These are phyloP conservation scores for Ennomos quercinarius DNA, from an alignment of 2,888 invertebrate genomes.

Conservation along the genomic window DNA sequence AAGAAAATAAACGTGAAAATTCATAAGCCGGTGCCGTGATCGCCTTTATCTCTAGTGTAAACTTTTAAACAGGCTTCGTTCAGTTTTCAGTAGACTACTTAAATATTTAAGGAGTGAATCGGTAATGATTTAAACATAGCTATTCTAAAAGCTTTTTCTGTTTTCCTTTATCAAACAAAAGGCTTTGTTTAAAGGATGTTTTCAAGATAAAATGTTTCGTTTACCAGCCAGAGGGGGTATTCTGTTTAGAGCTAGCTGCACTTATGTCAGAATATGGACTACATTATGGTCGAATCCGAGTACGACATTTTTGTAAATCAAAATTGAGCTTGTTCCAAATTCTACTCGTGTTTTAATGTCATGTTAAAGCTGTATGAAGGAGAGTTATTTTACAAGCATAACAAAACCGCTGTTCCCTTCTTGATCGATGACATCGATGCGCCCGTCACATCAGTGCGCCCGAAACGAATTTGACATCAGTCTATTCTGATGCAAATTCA, in stretches of 20 bases:
- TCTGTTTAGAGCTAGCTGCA: too few relatives aligned
- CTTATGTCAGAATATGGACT: too few relatives aligned
- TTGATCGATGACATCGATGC: too few relatives aligned
- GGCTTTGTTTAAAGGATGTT: background rate
- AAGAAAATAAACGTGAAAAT: conserved; percentile 16
- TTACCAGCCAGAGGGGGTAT: background rate
- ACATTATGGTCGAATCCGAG: too few relatives aligned
- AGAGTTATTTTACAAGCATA: too few relatives aligned
- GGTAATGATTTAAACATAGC: conserved; percentile 15
- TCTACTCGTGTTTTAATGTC: too few relatives aligned
- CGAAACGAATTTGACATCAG: background rate
- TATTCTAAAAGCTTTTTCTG: conserved; percentile 1
- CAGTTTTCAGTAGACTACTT: conserved; percentile 18
- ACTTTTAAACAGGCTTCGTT: conserved; percentile 18
- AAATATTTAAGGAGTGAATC: conserved; percentile 27
- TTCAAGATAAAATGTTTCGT: background rate
- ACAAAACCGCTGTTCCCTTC: too few relatives aligned
- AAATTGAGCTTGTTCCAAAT: too few relatives aligned
- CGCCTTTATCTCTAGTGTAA: conserved; percentile 33
- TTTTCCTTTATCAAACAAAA: background rate
- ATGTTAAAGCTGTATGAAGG: too few relatives aligned
- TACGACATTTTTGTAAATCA: too few relatives aligned
- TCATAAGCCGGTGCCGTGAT: conserved; percentile 8
- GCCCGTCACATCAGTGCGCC: too few relatives aligned
- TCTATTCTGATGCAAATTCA: conserved; percentile 8